Percentiles rank a stretch among this genome's conserved stretches.
These are phyloP conservation scores for Ditylenchus weischeri DNA, from an alignment of 2,888 invertebrate genomes.

Conservation along the genomic window DNA sequence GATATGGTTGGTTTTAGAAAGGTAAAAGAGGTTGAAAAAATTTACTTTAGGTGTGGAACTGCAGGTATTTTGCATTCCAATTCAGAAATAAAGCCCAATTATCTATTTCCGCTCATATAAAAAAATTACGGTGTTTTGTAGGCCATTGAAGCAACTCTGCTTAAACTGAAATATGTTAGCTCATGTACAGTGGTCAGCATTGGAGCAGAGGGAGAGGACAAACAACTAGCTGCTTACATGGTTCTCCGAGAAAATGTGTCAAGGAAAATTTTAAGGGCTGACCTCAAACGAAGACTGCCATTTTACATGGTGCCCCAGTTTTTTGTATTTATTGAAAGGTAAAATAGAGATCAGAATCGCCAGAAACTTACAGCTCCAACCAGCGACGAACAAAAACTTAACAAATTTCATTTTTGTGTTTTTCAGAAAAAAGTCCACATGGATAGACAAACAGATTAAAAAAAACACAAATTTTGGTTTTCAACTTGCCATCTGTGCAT, in stretches of 20 bases:
- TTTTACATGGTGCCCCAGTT: constrained; percentile 62
- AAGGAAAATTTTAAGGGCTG: constrained; percentile 59
- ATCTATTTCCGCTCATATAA: background rate
- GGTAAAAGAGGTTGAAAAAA: no score
- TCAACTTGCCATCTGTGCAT: no score
- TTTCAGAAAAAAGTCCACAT: no score
- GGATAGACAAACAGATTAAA: no score
- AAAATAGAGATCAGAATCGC: background rate
- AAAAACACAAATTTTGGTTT: no score
- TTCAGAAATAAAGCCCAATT: background rate
- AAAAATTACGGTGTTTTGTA: constrained; percentile 30
- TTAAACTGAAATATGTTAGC: constrained; percentile 58
- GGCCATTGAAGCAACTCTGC: constrained; percentile 61
- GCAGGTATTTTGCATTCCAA: constrained; percentile 46
- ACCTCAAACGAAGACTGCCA: constrained; percentile 60
- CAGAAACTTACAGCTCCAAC: no score
- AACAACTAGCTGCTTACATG: constrained; percentile 60
- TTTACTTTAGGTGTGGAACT: constrained; percentile 57
- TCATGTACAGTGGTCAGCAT: constrained; percentile 59
- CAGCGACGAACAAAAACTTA: background rate
- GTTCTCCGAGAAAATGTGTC: constrained; percentile 52
- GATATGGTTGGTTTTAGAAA: constrained; percentile 50
- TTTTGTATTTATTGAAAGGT: constrained; percentile 37
- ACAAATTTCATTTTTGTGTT: no score
- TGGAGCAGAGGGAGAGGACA: constrained; percentile 61